Percentiles rank a stretch among this genome's conserved stretches.
These are phyloP conservation scores for Sitta europaea DNA, from an alignment of 2,113 vertebrate species.

Conservation along the genomic window DNA sequence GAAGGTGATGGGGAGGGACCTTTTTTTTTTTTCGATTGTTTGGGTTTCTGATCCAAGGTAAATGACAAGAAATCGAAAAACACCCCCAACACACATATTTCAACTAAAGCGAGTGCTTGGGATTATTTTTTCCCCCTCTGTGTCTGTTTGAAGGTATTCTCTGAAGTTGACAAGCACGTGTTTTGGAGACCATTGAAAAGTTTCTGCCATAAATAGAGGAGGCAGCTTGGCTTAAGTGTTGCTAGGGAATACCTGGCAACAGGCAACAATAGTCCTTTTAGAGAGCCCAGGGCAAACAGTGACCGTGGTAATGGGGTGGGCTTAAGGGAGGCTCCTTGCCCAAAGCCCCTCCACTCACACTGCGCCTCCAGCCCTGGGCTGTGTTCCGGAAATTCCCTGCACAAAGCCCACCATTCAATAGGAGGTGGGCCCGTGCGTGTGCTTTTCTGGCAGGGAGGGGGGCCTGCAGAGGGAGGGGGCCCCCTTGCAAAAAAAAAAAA, in stretches of 20 bases:
- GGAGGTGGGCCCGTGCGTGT: constrained; percentile 77
- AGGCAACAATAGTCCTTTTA: constrained; percentile 82
- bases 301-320: constrained; percentile 84
- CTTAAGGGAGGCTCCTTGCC: constrained; percentile 78
- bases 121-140: constrained; percentile 68
- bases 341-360: constrained; percentile 74
- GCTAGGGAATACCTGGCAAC: constrained; percentile 87
- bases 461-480: constrained; percentile 39
- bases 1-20: neutral
- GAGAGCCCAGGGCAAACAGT: constrained; percentile 82
- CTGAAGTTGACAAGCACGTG: constrained; percentile 80
- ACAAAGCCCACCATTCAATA: constrained; percentile 79
- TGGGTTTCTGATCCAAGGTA: constrained; percentile 64
- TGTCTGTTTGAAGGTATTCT: constrained; percentile 77
- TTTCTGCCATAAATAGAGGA: constrained; percentile 80
- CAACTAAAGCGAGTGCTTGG: constrained; percentile 63
- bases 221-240: constrained; percentile 83
- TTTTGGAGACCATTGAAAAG: constrained; percentile 84
- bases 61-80: constrained; percentile 67
- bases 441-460: constrained; percentile 69
- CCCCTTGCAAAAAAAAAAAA: constrained; percentile 50
- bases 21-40: constrained; percentile 59
- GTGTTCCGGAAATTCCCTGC: constrained; percentile 83
- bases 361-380: constrained; percentile 73
- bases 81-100: constrained; percentile 70